Conservation (phyloP, 2,797 vertebrate genomes). For the Clarias fuscus region DNA sequence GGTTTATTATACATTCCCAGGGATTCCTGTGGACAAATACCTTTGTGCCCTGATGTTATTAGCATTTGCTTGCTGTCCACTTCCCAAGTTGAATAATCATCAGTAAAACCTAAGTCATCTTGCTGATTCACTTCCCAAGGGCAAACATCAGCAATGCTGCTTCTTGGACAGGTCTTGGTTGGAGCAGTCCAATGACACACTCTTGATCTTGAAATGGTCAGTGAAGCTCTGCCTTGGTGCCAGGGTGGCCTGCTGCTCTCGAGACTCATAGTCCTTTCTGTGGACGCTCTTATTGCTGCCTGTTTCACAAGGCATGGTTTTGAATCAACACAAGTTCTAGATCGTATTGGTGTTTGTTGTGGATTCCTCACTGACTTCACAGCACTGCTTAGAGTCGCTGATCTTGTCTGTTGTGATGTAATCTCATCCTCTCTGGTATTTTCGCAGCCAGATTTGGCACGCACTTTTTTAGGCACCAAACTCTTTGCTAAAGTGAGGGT, state of each 20-base stretch:
- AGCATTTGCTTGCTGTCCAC: constrained; percentile 24
- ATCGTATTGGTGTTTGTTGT: constrained; percentile 64
- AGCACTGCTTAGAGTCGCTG: constrained; percentile 53
- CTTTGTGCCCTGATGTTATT: constrained; percentile 12
- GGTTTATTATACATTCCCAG: neutral
- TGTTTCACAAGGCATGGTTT: constrained; percentile 79
- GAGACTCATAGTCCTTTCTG: constrained; percentile 65
- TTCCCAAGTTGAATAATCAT: constrained; percentile 58
- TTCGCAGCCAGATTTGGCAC: constrained; percentile 35
- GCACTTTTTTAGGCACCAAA: constrained; percentile 64
- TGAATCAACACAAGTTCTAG: constrained; percentile 63
- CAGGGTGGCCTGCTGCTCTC: constrained; percentile 58
- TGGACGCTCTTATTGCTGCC: constrained; percentile 69
- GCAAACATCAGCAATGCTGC: constrained; percentile 63
- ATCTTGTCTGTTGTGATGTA: constrained; percentile 61
- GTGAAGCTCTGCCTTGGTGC: constrained; percentile 54
- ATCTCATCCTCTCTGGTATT: constrained; percentile 26
- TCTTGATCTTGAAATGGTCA: constrained; percentile 60
- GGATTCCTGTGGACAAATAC: neutral
- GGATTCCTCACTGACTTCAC: constrained; percentile 60
- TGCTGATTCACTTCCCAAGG: constrained; percentile 66
- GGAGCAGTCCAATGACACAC: constrained; percentile 69
- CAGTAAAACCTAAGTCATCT: constrained; percentile 56
- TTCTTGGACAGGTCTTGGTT: constrained; percentile 57
- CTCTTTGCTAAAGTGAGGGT: constrained; percentile 80